These are phyloP conservation scores for Rhagonycha fulva DNA, from an alignment of 2,888 invertebrate genomes.

Conservation along the genomic window DNA sequence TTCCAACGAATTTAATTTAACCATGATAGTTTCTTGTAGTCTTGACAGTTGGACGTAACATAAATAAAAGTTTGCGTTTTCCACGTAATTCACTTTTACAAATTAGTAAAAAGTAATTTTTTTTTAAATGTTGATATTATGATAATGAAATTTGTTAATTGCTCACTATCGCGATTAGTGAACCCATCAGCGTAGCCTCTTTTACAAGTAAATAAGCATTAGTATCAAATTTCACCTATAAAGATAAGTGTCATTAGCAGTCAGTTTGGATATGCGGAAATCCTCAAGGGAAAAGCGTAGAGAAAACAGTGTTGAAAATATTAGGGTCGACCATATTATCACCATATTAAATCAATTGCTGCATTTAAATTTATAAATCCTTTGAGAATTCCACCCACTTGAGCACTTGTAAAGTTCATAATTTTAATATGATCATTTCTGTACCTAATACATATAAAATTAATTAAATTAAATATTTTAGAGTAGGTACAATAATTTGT, in stretches of 20 bases:
- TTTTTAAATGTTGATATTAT: too few species aligned
- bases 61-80: too few species aligned
- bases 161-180: background rate
- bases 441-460: too few species aligned
- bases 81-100: too few species aligned
- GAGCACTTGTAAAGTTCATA: background rate
- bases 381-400: slow-evolving; percentile 16
- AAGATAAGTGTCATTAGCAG: slow-evolving; percentile 22
- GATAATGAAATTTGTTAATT: background rate
- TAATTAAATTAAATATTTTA: too few species aligned
- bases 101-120: too few species aligned
- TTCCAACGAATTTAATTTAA: too few species aligned
- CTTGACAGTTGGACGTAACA: too few species aligned
- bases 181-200: background rate
- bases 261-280: slow-evolving; percentile 12
- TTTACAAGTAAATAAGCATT: slow-evolving; percentile 3
- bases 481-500: too few species aligned
- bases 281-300: slow-evolving; percentile 5
- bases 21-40: too few species aligned
- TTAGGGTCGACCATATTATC: slow-evolving; percentile 17
- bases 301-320: slow-evolving; percentile 7
- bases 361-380: slow-evolving; percentile 12
- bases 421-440: background rate
- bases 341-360: slow-evolving; percentile 7
- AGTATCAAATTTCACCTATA: slow-evolving; percentile 20